These are phyloP conservation scores for Glaucopsyche alexis DNA, from an alignment of 2,888 invertebrate species.

Conservation along the genomic window DNA sequence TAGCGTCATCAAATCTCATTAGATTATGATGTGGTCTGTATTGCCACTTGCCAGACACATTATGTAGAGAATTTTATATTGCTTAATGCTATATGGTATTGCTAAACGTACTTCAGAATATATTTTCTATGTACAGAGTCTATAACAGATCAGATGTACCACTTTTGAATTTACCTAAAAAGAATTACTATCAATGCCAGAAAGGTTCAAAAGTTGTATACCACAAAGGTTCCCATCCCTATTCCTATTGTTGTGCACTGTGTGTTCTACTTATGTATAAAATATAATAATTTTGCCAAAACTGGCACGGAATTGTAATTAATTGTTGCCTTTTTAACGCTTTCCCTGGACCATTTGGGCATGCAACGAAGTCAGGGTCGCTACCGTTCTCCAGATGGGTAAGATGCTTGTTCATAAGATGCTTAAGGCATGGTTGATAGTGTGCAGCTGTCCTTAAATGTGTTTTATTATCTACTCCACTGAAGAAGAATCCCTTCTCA, in stretches of 20 bases:
- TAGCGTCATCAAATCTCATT: constrained; percentile 13
- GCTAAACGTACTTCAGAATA: neutral
- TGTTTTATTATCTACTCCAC: too few relatives aligned
- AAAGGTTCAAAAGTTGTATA: neutral
- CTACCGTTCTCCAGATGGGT: constrained; percentile 87
- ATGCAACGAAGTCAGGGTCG: constrained; percentile 83
- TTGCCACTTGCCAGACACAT: neutral
- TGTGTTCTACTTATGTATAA: constrained; percentile 6
- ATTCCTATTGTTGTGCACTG: neutral
- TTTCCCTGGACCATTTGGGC: constrained; percentile 69
- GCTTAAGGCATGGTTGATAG: neutral
- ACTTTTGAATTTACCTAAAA: too few relatives aligned
- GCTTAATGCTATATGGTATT: neutral
- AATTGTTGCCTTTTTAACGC: constrained; percentile 80
- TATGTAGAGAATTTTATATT: constrained; percentile 3
- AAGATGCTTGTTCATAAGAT: constrained; percentile 51
- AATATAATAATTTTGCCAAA: constrained; percentile 36
- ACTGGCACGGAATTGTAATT: constrained; percentile 73
- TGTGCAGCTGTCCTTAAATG: too few relatives aligned
- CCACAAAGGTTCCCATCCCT: neutral
- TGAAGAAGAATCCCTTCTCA: neutral
- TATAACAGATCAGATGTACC: too few relatives aligned
- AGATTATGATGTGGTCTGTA: constrained; percentile 8
- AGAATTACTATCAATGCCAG: too few relatives aligned
- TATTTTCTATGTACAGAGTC: neutral